A percentile compares a stretch with the other conserved stretches of the same genome.
phyloP scores from a whole-genome alignment of 2,113 vertebrate genomes.

The Stomatorhinus ivindoensis region DNA sequence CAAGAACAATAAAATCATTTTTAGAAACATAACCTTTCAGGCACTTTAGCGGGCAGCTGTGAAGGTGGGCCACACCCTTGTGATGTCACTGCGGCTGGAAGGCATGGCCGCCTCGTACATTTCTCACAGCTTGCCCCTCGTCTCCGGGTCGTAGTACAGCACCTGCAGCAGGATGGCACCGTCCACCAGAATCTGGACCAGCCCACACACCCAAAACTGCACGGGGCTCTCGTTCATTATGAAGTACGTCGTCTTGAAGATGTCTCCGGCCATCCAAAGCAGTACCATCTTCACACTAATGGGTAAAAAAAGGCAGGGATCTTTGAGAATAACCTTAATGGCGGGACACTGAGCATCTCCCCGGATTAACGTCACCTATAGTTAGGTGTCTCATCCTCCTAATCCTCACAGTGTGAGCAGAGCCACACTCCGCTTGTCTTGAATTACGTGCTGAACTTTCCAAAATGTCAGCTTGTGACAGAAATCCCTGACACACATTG shows the following conservation, averaged over 20 bases:
- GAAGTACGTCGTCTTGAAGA: constrained; percentile 72
- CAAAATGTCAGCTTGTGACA: not conserved
- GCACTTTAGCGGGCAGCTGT: not conserved
- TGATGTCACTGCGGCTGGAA: not conserved
- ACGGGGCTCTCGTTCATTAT: constrained; percentile 60
- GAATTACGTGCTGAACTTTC: not conserved
- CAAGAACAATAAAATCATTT: not conserved
- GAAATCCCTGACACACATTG: not conserved
- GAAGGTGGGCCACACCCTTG: not conserved
- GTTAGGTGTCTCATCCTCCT: not conserved
- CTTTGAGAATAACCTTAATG: not conserved
- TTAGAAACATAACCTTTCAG: not conserved
- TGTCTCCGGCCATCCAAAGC: constrained; percentile 64
- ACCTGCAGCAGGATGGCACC: constrained; percentile 67
- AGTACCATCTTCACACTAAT: constrained; percentile 72
- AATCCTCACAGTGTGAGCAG: not conserved
- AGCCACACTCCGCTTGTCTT: not conserved
- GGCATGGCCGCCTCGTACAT: not conserved
- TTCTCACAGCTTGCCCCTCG: constrained; percentile 56
- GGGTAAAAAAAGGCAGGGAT: constrained; percentile 8
- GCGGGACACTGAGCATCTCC: not conserved
- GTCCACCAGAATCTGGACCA: constrained; percentile 63
- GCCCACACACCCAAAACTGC: constrained; percentile 68
- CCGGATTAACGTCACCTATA: not conserved
- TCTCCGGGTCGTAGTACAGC: constrained; percentile 50